Base-by-base conservation (phyloP, 37 sponge, comb jelly and placozoan species). In the Hexactinellida sp. region DNA sequence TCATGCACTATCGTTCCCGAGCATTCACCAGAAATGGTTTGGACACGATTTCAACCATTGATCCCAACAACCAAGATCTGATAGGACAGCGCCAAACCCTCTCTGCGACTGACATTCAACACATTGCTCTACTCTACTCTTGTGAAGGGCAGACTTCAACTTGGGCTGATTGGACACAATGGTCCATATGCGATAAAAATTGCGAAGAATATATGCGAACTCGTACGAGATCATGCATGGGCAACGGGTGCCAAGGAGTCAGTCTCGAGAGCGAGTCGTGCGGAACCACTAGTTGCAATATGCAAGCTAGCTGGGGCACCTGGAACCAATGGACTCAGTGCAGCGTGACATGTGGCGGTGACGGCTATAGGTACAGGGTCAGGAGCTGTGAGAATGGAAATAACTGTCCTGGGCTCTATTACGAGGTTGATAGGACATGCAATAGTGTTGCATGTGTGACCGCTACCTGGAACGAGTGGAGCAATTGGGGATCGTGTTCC, bases 1-100 rank as follows among this genome's bases (percentile, higher is more conserved):
- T 93, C 38, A 93, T 93, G 94, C 94, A 93, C 84, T 93, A 93
- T 84, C 30, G 83, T 51, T 63, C 88, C 35, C 85, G 47, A 51
- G 94, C 94, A 28, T 93, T 93, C 87, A 88, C 90, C 13, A 24
- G 39, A 0, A 91, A 93, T 85, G 87, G 92, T 1, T 83, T 38
- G 23, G 83, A 82, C 36, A 93, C 94, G 36, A 88, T 93, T 32
- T 36, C 37, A 10, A 92, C 94, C 0, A 5, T 54, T 5, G 84
- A 85, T 37, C 16, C 55, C 21, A 0, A 38, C 0, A 0, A 0
- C 30, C 37, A 71, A 32, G 82, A 51, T 36, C 23, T 19, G 5
- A 87, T 93, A 0, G 94, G 94, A 35, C 90, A 93, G 83, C 88
- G 92, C 32, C 30, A 41, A 39, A 87, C 85, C 34, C 83, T 93